Evolutionary conservation across 2,797 vertebrate genomes (phyloP), one percentile per base, ranked within the genome.

Genomic region (Acipenser oxyrinchus): DNA sequence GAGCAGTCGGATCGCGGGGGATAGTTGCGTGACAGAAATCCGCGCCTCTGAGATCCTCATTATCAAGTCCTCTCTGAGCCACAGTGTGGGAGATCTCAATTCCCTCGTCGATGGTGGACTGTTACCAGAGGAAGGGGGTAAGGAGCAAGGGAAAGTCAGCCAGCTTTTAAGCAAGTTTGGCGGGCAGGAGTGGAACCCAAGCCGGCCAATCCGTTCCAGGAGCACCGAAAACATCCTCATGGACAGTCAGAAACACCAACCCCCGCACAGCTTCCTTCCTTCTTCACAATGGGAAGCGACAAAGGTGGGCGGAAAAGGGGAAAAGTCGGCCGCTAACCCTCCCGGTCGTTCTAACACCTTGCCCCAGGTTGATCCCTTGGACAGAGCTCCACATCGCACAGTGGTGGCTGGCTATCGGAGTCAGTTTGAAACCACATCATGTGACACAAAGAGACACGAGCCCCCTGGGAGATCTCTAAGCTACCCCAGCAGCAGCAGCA

Each of bases 131-230:
- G 79, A 78, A 2, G 49, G 62, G 15, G 77, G 72, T 7, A 72
- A 58, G 10, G 23, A 37, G 23, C 23, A 37, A 37, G 90, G 88
- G 1, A 83, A 87, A 63, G 92, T 94, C n/a, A 93, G 89, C 69
- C 83, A 87, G 77, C 75, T 94, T 60, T 78, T 91, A 51, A 90
- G 85, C 68, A 89, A 83, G 70, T 94, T 94, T 1, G 89, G 89
- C 51, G 78, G 89, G 70, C 75, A 79, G 10, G 63, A 60, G 1
- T 18, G 57, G 18, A 55, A 6, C 10, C 15, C 10, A 3, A 48
- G 64, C 0, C 64, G 59, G 6, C 73, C 77, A 0, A 18, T 69
- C 18, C 66, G 76, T 0, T 76, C 76, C 1, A 66, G 61, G 63
- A 79, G 77, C 68, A 74, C 73, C 0, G 77, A 78, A 67, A 74